Evolutionary conservation across 2,113 vertebrate species (phyloP).

Genomic region (Suncus etruscus): DNA sequence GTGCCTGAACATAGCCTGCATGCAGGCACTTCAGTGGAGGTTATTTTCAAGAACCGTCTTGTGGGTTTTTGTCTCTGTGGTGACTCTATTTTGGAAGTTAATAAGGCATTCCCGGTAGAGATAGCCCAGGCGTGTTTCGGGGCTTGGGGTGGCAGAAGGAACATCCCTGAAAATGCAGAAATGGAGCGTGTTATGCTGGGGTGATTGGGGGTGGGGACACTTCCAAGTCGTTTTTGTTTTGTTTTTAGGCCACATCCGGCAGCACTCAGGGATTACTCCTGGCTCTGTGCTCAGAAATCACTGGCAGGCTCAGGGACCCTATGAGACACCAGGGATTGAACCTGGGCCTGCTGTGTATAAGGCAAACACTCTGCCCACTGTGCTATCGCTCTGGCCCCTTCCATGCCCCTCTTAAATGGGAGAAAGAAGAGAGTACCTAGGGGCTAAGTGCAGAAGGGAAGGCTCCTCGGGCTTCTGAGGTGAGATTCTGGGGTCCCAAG

Average conservation of each 20-base stretch:
- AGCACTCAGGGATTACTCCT: too few species aligned
- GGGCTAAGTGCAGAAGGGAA: conserved; percentile 52
- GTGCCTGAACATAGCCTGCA: conserved; percentile 58
- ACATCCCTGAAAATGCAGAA: conserved; percentile 26
- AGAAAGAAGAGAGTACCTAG: conserved; percentile 50
- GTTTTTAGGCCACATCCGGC: too few species aligned
- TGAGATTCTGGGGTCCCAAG: conserved; percentile 72
- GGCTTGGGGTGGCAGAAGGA: neutral
- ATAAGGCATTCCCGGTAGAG: neutral
- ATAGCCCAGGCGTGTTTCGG: conserved; percentile 30
- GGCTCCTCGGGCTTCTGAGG: conserved; percentile 69
- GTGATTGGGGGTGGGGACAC: conserved; percentile 43
- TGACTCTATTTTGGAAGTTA: conserved; percentile 40
- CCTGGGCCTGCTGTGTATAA: too few species aligned
- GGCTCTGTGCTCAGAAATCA: too few species aligned
- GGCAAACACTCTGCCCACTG: too few species aligned
- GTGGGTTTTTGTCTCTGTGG: neutral
- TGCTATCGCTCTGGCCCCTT: too few species aligned
- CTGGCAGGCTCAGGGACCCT: too few species aligned
- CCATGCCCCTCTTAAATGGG: neutral
- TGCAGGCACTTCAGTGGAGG: conserved; percentile 38
- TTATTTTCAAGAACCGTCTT: neutral
- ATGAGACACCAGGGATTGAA: too few species aligned
- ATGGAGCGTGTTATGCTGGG: conserved; percentile 2
- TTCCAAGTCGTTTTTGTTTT: too few species aligned